Base-by-base conservation (phyloP, 2,797 vertebrate species). In the Mormyrus hasselquistii region DNA sequence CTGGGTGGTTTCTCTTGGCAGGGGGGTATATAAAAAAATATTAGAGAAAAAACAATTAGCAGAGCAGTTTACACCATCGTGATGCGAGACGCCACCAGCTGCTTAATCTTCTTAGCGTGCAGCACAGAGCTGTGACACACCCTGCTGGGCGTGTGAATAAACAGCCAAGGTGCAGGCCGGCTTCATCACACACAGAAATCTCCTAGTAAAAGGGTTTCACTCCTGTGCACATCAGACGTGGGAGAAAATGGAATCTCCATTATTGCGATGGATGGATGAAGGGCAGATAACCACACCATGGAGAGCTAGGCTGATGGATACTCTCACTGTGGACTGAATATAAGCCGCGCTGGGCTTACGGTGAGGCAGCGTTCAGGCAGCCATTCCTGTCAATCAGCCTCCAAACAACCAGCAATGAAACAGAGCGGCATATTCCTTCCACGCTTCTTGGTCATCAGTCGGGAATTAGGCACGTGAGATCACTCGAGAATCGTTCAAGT, bases 41-140 rank as follows among this genome's bases (percentile, higher is more conserved):
- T 22, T 47, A 14, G 47, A 50, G 84, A 88, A 91, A 12, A 89
- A 82, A 76, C 14, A 16, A 76, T 76, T 89, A 87, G 57, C 38
- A 22, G 38, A 79, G 84, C 65, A 86, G 90, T 90, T 90, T 88
- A 84, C 88, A 88, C 57, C 85, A 53, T 12, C 8, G 2, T 38
- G 49, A 73, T 9, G 79, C 65, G 22, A 88, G 87, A 84, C 49
- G 3, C 44, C 10, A 85, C 79, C 89, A 92, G 91, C 89, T 91
- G 91, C 88, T 87, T 44, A 84, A 88, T 87, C 73, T 69, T 57
- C 88, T 89, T 88, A 73, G 49, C 34, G 44, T 25, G 57, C 73
- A 62, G 44, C 41, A 16, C 47, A 25, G 22, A 49, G 38, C 22
- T 44, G 53, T 34, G 25, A 82, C 12, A 62, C 57, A 34, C 79